A percentile compares a stretch with the other conserved stretches of the same genome.
Conservation (phyloP, 2,888 invertebrate genomes). For the Pheosia tremula region DNA sequence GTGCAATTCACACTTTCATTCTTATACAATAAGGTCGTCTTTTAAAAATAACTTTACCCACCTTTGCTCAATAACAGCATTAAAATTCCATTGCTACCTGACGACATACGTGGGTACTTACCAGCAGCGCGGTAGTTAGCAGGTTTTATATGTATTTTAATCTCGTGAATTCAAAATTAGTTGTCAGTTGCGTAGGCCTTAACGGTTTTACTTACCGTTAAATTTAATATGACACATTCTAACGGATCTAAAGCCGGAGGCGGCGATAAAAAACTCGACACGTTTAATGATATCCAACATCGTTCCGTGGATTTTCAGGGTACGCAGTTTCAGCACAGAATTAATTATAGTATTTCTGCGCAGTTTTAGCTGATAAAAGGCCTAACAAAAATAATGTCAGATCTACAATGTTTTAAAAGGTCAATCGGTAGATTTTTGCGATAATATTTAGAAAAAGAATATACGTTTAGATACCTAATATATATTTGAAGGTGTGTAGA, state of each 20-base stretch:
- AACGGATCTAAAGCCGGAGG: not conserved
- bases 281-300: not conserved
- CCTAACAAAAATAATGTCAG: too few species aligned
- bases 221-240: constrained; percentile 2
- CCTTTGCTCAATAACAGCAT: not conserved
- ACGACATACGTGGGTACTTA: not conserved
- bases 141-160: constrained; percentile 7
- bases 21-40: not conserved
- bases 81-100: not conserved
- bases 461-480: too few species aligned
- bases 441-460: too few species aligned
- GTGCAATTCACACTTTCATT: too few species aligned
- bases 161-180: constrained; percentile 6
- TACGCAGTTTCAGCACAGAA: not conserved
- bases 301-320: not conserved
- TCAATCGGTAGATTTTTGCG: too few species aligned
- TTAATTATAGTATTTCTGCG: too few species aligned
- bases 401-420: too few species aligned
- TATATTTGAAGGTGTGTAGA: too few species aligned
- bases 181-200: not conserved
- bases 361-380: too few species aligned
- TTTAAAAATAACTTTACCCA: not conserved
- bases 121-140: not conserved
- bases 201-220: constrained; percentile 5
- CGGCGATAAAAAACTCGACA: not conserved